phyloP scores from a whole-genome alignment of 2,113 vertebrate genomes.

The Anoplopoma fimbria region DNA sequence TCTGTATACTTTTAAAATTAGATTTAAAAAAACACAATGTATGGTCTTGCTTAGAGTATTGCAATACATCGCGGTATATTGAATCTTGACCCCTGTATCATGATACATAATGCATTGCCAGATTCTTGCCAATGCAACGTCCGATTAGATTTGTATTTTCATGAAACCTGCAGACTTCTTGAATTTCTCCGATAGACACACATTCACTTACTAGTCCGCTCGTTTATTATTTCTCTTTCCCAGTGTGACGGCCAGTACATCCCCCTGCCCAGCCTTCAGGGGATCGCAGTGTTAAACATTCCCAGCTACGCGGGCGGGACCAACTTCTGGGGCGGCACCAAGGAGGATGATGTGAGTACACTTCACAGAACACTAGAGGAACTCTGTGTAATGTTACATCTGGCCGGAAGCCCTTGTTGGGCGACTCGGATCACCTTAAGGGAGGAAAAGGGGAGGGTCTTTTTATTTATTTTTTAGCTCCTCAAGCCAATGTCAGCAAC shows the following conservation, averaged over 20 bases:
- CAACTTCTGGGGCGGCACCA: slow-evolving; percentile 99
- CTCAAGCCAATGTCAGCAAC: neutral
- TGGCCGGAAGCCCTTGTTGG: neutral
- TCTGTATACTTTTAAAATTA: neutral
- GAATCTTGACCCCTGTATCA: neutral
- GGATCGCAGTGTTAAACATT: slow-evolving; percentile 97
- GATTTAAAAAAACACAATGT: neutral
- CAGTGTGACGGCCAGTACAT: slow-evolving; percentile 99
- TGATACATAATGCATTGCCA: neutral
- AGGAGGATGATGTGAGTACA: slow-evolving; percentile 96
- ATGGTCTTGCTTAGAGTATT: neutral
- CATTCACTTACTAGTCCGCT: neutral
- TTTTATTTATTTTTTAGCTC: neutral
- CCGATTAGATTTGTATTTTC: neutral
- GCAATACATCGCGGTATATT: neutral
- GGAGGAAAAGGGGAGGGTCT: neutral
- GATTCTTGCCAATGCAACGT: neutral
- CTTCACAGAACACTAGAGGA: neutral
- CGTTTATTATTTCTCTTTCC: slow-evolving; percentile 38
- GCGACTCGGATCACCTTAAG: slow-evolving; percentile 3
- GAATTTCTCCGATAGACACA: neutral
- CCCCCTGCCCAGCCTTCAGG: slow-evolving; percentile 97
- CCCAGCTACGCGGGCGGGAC: slow-evolving; percentile 98
- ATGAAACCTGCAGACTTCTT: neutral
- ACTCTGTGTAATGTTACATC: slow-evolving; percentile 10